Evolutionary conservation across 2,888 invertebrate genomes (phyloP), one percentile per base, ranked within the genome.

Genomic region (Volucella bombylans): DNA sequence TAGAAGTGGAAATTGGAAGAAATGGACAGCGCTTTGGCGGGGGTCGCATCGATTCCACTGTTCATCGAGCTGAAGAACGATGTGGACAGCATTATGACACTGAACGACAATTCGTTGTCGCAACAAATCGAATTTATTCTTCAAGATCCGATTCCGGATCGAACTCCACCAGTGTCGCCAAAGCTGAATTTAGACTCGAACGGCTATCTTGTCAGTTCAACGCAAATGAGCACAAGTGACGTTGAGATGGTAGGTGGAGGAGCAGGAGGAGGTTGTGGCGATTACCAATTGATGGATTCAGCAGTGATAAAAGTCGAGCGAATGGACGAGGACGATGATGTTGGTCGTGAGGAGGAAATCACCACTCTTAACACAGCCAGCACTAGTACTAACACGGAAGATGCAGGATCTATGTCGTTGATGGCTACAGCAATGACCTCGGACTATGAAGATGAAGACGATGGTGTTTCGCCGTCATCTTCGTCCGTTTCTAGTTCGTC

Each of bases 121-220:
- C 91, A 92, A 90, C 91, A 91, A 90, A 92, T 91, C 90, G 91
- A 91, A 91, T 91, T 91, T 90, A 91, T 91, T 86, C 88, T 91
- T 83, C 91, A 91, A 87, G 92, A 91, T 87, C 90, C 92, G n/a
- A 73, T 77, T 15, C 62, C 81, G 15, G 78, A 85, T 9, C 68
- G 74, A 61, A 67, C 74, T 1, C 86, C 82, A 65, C 85, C 82
- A 39, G 71, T 49, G 55, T 76, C 83, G 49, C 83, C 83, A 14
- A 83, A 83, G 43, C 38, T 83, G 18, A 74, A 69, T 15, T 12
- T 83, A n/a, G 62, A 85, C 11, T 67, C 80, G 15, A 80, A 72
- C 39, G 85, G 81, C 8, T 77, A 76, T 11, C 38, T 74, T 18
- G 38, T 55, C 0, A 59, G 64, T 41, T 45, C 76, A 41, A 59